Conservation (phyloP, 1,140 invertebrate genomes). For the Stenopsyche tienmushanensis region DNA sequence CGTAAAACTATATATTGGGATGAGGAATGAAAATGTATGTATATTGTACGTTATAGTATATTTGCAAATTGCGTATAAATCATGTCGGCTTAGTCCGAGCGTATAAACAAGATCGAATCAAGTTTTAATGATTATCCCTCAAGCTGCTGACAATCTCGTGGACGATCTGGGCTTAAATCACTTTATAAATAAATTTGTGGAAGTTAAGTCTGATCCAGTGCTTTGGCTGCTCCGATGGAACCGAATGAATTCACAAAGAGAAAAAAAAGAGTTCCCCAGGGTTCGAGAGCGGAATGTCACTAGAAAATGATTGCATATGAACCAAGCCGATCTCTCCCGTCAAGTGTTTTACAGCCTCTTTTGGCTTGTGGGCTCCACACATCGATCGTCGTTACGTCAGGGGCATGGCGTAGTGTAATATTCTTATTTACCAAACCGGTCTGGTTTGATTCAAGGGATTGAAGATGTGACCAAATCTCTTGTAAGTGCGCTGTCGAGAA, state of each 20-base stretch:
- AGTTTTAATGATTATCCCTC: not conserved
- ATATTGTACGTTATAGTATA: too few relatives aligned
- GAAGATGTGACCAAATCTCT: not conserved
- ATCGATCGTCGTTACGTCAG: too few relatives aligned
- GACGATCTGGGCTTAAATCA: constrained; percentile 6
- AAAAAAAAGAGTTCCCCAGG: not conserved
- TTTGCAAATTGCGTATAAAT: too few relatives aligned
- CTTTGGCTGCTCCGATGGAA: not conserved
- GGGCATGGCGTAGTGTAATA: not conserved
- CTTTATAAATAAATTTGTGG: constrained; percentile 9
- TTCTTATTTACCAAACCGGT: not conserved
- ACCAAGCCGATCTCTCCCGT: not conserved
- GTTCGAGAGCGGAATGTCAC: not conserved
- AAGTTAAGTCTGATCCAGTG: not conserved
- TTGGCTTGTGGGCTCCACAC: not conserved
- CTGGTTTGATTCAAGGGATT: not conserved
- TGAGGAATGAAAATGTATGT: too few relatives aligned
- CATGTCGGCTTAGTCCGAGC: not conserved
- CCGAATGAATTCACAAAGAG: not conserved
- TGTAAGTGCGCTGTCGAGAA: not conserved
- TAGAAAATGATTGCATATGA: not conserved
- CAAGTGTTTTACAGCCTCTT: not conserved
- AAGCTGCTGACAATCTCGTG: constrained; percentile 1
- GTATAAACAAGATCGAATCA: not conserved
- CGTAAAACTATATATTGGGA: too few relatives aligned